phyloP scores from a whole-genome alignment of 2,113 vertebrate species.

The Microtus pennsylvanicus region DNA sequence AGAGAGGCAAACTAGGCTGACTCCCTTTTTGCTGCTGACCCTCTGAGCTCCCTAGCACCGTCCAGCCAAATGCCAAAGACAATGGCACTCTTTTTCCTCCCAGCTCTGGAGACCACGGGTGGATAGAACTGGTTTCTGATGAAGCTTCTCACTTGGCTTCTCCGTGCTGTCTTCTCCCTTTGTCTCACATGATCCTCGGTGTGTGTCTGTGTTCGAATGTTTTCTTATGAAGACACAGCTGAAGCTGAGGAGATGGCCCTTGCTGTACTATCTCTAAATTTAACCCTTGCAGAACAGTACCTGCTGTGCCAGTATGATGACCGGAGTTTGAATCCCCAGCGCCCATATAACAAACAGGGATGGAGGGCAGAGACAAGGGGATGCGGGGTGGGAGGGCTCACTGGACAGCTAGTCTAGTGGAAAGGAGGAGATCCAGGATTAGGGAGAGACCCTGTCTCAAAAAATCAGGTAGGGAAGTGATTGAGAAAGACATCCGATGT shows the following conservation, averaged over 20 bases:
- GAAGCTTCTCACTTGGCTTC: background rate
- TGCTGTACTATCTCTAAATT: background rate
- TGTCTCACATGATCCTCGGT: background rate
- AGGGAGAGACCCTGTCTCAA: background rate
- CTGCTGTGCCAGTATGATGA: background rate
- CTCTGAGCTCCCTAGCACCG: background rate
- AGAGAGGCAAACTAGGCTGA: background rate
- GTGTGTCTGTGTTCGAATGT: too few species aligned
- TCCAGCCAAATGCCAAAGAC: background rate
- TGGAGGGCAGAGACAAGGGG: background rate
- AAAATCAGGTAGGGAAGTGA: background rate
- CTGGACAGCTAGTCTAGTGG: background rate
- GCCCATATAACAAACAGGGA: background rate
- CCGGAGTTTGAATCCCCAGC: background rate
- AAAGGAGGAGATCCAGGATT: too few species aligned
- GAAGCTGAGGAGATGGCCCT: too few species aligned
- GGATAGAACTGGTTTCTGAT: fast-evolving
- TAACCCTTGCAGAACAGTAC: background rate
- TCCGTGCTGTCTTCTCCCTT: fast-evolving
- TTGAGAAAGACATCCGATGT: background rate
- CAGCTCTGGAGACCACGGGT: background rate
- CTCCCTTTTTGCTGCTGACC: background rate
- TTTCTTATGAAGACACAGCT: background rate
- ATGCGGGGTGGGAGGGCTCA: background rate
- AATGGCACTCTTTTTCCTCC: background rate